These are phyloP conservation scores for Plagodis pulveraria DNA, from an alignment of 2,888 invertebrate genomes.

Conservation along the genomic window DNA sequence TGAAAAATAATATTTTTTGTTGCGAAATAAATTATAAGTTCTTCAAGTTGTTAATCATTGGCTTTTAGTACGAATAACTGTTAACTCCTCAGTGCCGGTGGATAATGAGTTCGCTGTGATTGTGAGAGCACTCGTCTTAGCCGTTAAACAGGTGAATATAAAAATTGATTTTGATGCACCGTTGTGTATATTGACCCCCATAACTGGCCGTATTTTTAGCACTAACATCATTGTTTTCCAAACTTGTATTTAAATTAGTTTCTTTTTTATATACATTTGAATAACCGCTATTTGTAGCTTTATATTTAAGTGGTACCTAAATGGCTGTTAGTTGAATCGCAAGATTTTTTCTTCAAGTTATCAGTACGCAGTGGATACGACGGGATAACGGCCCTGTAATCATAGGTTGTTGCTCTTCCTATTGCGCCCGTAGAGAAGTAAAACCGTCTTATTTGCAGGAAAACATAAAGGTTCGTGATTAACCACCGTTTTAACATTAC, in stretches of 20 bases:
- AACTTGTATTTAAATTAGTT: slow-evolving; percentile 44
- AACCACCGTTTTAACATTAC: slow-evolving; percentile 6
- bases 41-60: slow-evolving; percentile 55
- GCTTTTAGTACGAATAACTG: slow-evolving; percentile 75
- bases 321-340: slow-evolving; percentile 22
- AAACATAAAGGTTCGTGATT: slow-evolving; percentile 46
- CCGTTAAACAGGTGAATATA: slow-evolving; percentile 79
- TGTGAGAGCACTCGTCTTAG: slow-evolving; percentile 71
- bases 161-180: slow-evolving; percentile 59
- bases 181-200: slow-evolving; percentile 53
- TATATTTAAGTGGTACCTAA: slow-evolving; percentile 11
- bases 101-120: slow-evolving; percentile 80
- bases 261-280: slow-evolving; percentile 34
- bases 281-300: slow-evolving; percentile 33
- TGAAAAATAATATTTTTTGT: slow-evolving; percentile 23
- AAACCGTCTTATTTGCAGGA: slow-evolving; percentile 58
- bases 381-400: slow-evolving; percentile 83
- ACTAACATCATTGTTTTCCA: slow-evolving; percentile 28
- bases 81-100: slow-evolving; percentile 72
- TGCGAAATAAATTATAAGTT: slow-evolving; percentile 23
- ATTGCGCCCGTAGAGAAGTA: slow-evolving; percentile 65
- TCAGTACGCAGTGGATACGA: slow-evolving; percentile 69
- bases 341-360: slow-evolving; percentile 57
- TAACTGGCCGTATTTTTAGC: slow-evolving; percentile 42
- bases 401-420: slow-evolving; percentile 84